These are phyloP conservation scores for Shargacucullia verbasci DNA, from an alignment of 2,888 invertebrate genomes.

Conservation along the genomic window DNA sequence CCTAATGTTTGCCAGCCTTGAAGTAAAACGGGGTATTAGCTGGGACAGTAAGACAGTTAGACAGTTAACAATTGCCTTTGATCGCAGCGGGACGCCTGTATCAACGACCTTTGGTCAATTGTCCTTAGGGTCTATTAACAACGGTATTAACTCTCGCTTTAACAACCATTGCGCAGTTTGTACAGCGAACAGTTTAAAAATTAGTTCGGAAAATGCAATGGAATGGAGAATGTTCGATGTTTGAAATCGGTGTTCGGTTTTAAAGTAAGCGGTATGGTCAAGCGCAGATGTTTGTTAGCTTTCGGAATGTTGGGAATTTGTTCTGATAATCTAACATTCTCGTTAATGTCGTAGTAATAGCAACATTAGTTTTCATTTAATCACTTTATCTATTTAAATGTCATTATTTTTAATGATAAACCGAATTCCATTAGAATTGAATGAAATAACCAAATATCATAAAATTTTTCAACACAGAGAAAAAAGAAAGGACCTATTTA, in stretches of 20 bases:
- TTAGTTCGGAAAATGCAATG: not conserved
- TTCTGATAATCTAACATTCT: constrained; percentile 4
- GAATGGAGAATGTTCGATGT: constrained; percentile 5
- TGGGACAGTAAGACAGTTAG: constrained; percentile 17
- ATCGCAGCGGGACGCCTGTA: constrained; percentile 38
- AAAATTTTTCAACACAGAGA: too few relatives aligned
- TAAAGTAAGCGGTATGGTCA: constrained; percentile 17
- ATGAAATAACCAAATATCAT: too few relatives aligned
- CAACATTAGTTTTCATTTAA: too few relatives aligned
- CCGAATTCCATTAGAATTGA: too few relatives aligned
- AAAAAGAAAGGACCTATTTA: too few relatives aligned
- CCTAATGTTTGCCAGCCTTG: constrained; percentile 28
- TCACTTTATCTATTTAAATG: too few relatives aligned
- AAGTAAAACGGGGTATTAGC: constrained; percentile 24
- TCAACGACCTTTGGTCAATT: constrained; percentile 28
- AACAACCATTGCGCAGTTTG: not conserved
- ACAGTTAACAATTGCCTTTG: constrained; percentile 34
- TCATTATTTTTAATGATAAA: too few relatives aligned
- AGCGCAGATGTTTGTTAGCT: constrained; percentile 19
- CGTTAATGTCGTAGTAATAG: not conserved
- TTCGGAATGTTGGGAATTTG: constrained; percentile 17
- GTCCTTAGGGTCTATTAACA: constrained; percentile 1
- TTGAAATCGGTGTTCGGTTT: not conserved
- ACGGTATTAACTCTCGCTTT: not conserved
- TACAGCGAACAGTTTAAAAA: not conserved